Percentiles rank a stretch among this genome's conserved stretches.
Evolutionary conservation across 2,888 invertebrate genomes (phyloP).

Genomic region (Epinotia brunnichana): DNA sequence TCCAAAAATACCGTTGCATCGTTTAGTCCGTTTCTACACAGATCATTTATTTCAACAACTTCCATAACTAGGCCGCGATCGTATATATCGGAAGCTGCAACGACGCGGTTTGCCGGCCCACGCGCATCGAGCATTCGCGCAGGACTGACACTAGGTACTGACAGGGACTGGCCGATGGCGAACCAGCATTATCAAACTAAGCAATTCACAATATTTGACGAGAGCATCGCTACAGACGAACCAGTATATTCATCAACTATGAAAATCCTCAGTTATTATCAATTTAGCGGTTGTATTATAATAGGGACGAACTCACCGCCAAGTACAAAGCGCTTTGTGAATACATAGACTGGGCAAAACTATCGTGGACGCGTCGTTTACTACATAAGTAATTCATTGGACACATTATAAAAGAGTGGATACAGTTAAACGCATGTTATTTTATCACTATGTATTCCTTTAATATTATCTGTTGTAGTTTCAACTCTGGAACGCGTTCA

Average conservation of each 20-base stretch:
- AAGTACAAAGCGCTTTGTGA: background rate
- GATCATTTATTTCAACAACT: slow-evolving; percentile 24
- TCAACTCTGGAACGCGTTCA: slow-evolving; percentile 3
- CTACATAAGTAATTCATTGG: background rate
- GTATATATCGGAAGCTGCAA: background rate
- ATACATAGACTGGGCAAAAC: background rate
- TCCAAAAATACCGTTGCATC: slow-evolving; percentile 21
- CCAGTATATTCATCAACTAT: background rate
- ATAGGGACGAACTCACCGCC: background rate
- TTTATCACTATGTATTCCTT: background rate
- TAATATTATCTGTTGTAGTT: background rate
- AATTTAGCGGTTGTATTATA: background rate
- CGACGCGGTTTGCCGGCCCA: background rate
- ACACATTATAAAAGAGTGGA: background rate
- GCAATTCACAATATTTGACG: background rate
- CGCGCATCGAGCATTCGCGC: slow-evolving; percentile 4
- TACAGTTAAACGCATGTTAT: background rate
- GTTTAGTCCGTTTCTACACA: slow-evolving; percentile 2
- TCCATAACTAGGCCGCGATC: slow-evolving; percentile 20
- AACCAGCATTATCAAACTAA: background rate
- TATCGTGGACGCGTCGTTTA: background rate
- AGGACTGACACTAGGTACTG: slow-evolving; percentile 7
- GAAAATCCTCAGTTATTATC: background rate
- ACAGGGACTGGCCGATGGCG: background rate
- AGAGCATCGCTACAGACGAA: background rate